Evolutionary conservation across 2,888 invertebrate genomes (phyloP).

Genomic region (Dioctria linearis): DNA sequence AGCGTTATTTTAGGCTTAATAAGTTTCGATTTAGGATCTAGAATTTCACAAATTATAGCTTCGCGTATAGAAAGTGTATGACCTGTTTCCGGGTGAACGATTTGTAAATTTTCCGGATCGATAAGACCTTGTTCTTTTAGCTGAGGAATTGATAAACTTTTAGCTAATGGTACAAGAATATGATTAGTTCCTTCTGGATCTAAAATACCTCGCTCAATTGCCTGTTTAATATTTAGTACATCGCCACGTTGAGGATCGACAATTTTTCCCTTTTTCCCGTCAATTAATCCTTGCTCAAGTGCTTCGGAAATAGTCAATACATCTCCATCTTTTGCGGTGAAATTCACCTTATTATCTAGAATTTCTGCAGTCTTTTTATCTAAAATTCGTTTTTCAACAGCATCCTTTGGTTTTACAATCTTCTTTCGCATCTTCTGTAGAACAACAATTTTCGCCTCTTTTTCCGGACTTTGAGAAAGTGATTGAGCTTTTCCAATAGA

Average conservation of each 20-base stretch:
- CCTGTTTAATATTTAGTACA: constrained; percentile 85
- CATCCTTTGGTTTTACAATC: constrained; percentile 82
- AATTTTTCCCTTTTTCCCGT: constrained; percentile 83
- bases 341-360: constrained; percentile 76
- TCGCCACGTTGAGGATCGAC: constrained; percentile 88
- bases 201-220: constrained; percentile 85
- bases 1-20: constrained; percentile 80
- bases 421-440: constrained; percentile 86
- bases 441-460: constrained; percentile 79
- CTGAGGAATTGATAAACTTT: constrained; percentile 86
- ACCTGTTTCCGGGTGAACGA: constrained; percentile 91
- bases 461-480: constrained; percentile 73
- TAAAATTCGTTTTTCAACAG: constrained; percentile 83
- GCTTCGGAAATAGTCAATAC: constrained; percentile 83
- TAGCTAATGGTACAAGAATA: constrained; percentile 84
- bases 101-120: constrained; percentile 80
- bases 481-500: constrained; percentile 77
- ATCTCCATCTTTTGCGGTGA: constrained; percentile 75
- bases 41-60: constrained; percentile 90
- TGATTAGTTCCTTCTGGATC: constrained; percentile 84
- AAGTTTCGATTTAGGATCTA: constrained; percentile 85
- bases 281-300: constrained; percentile 78
- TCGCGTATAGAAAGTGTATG: constrained; percentile 83
- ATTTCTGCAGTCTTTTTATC: constrained; percentile 83
- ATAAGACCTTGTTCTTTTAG: constrained; percentile 89